Evolutionary conservation across 2,888 invertebrate genomes (phyloP), one percentile per base, ranked within the genome.

Genomic region (Phymatocera aterrima): DNA sequence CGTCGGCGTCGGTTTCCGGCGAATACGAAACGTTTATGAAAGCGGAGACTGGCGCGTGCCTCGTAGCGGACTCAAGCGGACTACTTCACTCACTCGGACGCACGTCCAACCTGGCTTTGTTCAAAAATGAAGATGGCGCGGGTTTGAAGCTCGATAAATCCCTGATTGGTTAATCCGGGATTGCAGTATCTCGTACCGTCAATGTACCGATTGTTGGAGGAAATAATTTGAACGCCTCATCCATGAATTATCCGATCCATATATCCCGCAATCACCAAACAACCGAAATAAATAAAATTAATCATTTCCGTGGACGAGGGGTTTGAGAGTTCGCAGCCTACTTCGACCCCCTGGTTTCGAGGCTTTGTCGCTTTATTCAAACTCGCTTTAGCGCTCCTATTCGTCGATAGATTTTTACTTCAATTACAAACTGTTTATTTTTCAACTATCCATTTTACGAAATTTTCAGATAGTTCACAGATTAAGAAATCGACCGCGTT

Each of bases 51-150:
- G 81, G 80, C 91, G 92, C 91, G 92, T 92, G 91, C 91, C 91
- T 90, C 91, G 92, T 92, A 92, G 92, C 92, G 91, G 89, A 92
- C 93, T 93, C 93, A 92, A 93, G 84, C 93, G 93, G 93, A 94
- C 94, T 93, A 94, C 94, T 94, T 94, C 92, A 92, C 84, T 87
- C 82, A 84, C 84, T 83, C 81, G 82, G 83, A 77, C 93, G 85
- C 84, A 83, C 81, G 82, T 83, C 78, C 93, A 92, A 92, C 91
- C 92, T 92, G 92, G 93, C 94, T 94, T 93, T 92, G 94, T 95
- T 95, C 94, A 94, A 95, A 95, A 95, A 93, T 93, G 94, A 95
- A 95, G 94, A 95, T 95, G 95, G 95, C 95, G 95, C 95, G 94
- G 93, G 89, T 92, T 92, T 91, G 89, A 91, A 91, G 90, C 90